Conservation (phyloP, 2,797 vertebrate species). For the Tarsius wallacei region DNA sequence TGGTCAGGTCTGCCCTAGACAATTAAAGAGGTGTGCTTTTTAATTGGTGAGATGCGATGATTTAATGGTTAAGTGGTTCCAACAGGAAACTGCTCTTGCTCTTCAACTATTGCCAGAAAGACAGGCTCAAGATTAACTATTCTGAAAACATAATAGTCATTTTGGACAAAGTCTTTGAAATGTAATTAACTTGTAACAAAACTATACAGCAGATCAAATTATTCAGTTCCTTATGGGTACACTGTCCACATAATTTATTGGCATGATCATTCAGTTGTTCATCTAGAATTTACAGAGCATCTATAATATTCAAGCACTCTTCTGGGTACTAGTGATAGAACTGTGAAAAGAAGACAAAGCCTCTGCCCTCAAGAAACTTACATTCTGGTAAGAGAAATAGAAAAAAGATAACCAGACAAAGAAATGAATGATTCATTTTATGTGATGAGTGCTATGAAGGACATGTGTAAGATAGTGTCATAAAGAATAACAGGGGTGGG, state of each 20-base stretch:
- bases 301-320: background rate
- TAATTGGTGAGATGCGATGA: background rate
- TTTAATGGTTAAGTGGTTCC: background rate
- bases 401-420: background rate
- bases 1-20: background rate
- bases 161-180: background rate
- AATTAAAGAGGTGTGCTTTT: background rate
- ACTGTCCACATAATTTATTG: conserved; percentile 33
- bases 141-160: background rate
- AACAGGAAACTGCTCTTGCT: background rate
- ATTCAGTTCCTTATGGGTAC: background rate
- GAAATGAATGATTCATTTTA: background rate
- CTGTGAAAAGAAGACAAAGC: background rate
- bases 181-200: background rate
- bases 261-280: background rate
- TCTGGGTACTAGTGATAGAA: background rate
- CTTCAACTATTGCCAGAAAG: background rate
- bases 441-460: background rate
- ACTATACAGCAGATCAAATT: background rate
- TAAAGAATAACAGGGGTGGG: background rate
- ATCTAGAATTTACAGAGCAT: background rate
- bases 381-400: background rate
- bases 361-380: background rate
- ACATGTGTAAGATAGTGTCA: background rate
- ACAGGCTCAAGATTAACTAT: background rate